A percentile compares a stretch with the other conserved stretches of the same genome.
Conservation (phyloP, 2,888 invertebrate species). For the Harpalus rubripes region DNA sequence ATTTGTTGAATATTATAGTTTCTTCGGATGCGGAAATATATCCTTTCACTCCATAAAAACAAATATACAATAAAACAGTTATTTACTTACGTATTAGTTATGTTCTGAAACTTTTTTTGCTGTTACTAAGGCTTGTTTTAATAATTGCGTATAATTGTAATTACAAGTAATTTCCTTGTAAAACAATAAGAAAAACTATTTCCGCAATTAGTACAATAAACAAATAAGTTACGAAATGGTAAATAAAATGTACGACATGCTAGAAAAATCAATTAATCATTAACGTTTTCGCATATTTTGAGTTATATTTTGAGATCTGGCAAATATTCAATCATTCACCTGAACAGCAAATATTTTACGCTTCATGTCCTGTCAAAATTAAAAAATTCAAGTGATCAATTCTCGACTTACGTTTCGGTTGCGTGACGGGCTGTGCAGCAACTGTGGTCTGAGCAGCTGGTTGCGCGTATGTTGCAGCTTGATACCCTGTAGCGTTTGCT, state of each 20-base stretch:
- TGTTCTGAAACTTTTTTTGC: too few species aligned
- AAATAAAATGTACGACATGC: background rate
- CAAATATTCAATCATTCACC: slow-evolving; percentile 12
- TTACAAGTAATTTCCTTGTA: background rate
- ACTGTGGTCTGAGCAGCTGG: slow-evolving; percentile 80
- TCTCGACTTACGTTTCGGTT: slow-evolving; percentile 81
- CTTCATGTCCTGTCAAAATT: background rate
- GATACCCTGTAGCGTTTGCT: slow-evolving; percentile 77
- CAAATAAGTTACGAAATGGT: background rate
- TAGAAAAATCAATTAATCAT: background rate
- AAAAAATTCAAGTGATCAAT: slow-evolving; percentile 5
- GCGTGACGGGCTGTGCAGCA: slow-evolving; percentile 79
- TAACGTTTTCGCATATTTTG: background rate
- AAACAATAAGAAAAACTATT: slow-evolving; percentile 12
- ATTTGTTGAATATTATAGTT: too few species aligned
- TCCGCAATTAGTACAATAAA: too few species aligned
- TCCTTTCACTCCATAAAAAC: too few species aligned
- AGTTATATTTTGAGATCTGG: slow-evolving; percentile 9
- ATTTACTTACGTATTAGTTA: too few species aligned
- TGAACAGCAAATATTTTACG: background rate
- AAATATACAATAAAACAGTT: too few species aligned
- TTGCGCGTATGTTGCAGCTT: slow-evolving; percentile 79
- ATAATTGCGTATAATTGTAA: too few species aligned
- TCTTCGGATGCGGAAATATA: too few species aligned
- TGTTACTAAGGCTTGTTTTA: too few species aligned